Conservation (phyloP, 2,888 invertebrate species). For the Rhagium mordax region DNA sequence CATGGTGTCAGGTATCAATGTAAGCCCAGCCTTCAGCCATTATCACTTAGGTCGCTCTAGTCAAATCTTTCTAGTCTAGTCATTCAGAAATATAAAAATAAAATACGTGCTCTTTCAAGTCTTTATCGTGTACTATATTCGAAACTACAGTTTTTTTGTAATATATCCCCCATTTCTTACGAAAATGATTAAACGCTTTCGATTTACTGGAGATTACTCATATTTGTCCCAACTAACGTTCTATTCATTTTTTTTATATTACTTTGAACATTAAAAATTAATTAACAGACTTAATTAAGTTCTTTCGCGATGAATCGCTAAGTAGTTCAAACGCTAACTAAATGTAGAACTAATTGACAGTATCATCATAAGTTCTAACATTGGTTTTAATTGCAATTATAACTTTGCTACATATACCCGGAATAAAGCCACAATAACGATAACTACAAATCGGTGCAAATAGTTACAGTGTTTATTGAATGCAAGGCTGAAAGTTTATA, state of each 20-base stretch:
- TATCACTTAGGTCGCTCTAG: constrained; percentile 9
- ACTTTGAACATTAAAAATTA: too few relatives aligned
- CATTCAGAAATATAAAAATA: neutral
- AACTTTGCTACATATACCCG: neutral
- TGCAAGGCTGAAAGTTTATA: neutral
- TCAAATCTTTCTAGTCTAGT: neutral
- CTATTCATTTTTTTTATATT: too few relatives aligned
- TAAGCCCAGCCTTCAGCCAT: neutral
- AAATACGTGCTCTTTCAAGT: neutral
- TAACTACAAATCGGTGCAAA: constrained; percentile 6
- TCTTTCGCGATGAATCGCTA: too few relatives aligned
- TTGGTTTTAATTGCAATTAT: neutral
- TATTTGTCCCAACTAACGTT: too few relatives aligned
- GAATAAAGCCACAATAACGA: neutral
- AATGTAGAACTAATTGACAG: neutral
- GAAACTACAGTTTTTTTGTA: neutral
- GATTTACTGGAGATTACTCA: too few relatives aligned
- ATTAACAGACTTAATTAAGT: too few relatives aligned
- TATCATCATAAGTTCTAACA: neutral
- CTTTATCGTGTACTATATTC: neutral
- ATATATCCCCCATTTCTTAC: neutral
- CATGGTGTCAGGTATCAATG: constrained; percentile 1
- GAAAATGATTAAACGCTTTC: neutral
- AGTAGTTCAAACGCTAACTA: too few relatives aligned
- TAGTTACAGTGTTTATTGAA: neutral